phyloP scores from a whole-genome alignment of 2,113 vertebrate genomes.

The Petaurus breviceps region DNA sequence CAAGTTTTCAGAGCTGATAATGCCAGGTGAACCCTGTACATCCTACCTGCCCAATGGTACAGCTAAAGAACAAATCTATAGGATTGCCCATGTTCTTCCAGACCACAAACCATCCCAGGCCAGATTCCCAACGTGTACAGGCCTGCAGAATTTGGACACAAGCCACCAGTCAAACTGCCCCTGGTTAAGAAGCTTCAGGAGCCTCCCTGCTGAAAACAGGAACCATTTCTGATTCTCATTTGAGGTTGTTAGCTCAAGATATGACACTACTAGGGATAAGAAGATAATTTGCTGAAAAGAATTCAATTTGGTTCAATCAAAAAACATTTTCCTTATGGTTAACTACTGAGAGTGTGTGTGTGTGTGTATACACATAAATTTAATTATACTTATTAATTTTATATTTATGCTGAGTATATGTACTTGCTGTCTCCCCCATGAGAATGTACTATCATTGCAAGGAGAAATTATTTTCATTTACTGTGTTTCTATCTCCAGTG shows the following conservation, averaged over 20 bases:
- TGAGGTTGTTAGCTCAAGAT: neutral
- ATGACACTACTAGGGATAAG: neutral
- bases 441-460: neutral
- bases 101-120: neutral
- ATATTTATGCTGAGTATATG: too few species aligned
- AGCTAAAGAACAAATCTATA: neutral
- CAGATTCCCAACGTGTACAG: neutral
- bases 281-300: neutral
- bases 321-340: neutral
- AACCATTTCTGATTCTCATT: neutral
- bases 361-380: neutral
- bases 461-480: neutral
- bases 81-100: neutral
- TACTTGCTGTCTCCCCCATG: neutral
- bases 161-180: neutral
- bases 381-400: neutral
- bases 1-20: neutral
- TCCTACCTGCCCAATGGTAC: too few species aligned
- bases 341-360: neutral
- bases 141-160: slow-evolving; percentile 3
- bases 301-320: neutral
- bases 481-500: neutral
- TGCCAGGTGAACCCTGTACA: neutral
- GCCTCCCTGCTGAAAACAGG: neutral
- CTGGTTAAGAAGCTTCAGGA: neutral